Evolutionary conservation across 2,888 invertebrate species (phyloP).

Genomic region (Lamproptera curius): DNA sequence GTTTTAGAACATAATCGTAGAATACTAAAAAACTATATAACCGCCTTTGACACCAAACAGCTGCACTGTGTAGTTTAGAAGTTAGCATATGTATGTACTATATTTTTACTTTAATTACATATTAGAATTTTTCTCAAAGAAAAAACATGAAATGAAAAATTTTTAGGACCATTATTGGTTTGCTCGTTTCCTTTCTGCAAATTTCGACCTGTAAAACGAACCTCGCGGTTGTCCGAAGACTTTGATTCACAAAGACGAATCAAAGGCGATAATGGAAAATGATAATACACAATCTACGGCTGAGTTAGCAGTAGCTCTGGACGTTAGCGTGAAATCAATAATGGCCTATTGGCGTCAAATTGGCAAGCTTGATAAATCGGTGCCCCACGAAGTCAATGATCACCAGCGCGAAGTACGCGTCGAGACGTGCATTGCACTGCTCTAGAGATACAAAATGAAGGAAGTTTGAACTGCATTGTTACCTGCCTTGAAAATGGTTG

Average conservation of each 20-base stretch:
- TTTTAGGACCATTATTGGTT: no score
- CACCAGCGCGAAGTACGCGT: constrained; percentile 14
- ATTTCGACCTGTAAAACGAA: no score
- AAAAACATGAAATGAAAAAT: no score
- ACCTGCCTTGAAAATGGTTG: constrained; percentile 10
- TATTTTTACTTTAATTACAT: no score
- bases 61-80: no score
- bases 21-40: no score
- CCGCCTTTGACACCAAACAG: no score
- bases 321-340: no score
- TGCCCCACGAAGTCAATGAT: constrained; percentile 10
- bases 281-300: not conserved
- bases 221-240: not conserved
- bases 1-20: no score
- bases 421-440: constrained; percentile 15
- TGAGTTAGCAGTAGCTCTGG: not conserved
- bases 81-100: no score
- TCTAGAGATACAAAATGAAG: constrained; percentile 16
- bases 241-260: not conserved
- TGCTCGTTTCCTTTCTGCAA: no score
- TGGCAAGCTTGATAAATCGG: not conserved
- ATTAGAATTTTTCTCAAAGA: no score
- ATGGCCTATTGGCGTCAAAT: not conserved
- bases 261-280: not conserved
- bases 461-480: constrained; percentile 2